Base-by-base conservation (phyloP, 2,113 vertebrate species). In the Elephantulus edwardii region DNA sequence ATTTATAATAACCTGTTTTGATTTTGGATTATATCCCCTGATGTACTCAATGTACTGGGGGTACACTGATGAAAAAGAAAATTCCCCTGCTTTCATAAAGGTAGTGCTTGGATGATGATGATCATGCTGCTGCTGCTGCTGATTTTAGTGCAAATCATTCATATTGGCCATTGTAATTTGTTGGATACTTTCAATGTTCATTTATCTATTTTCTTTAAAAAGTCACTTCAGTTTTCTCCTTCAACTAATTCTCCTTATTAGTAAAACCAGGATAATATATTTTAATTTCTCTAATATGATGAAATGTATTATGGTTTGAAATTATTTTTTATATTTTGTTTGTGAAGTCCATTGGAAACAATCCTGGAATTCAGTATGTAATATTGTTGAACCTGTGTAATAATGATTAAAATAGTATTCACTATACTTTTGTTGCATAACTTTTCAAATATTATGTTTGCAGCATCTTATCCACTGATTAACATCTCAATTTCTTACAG, bases 121-220 rank as follows among this genome's bases (percentile, higher is more conserved):
- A n/a, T n/a, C n/a, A n/a, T n/a, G n/a, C n/a, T n/a, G n/a, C n/a
- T n/a, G n/a, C n/a, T n/a, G n/a, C n/a, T n/a, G n/a, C n/a, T n/a
- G n/a, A 80, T 91, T 83, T 89, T 76, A 35, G 16, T 54, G 64
- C 26, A 77, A 60, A 71, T 16, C 7, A 14, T 71, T 60, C 1
- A 19, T 88, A 44, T 74, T 26, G 3, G 19, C 16, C 30, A 83
- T 3, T 17, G 68, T 60, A 17, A 70, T 9, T 71, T 88, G 74
- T 33, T 11, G 86, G 10, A 46, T 56, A 50, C 2, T 70, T 85
- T 44, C 88, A 8, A 3, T 86, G 5, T 48, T 91, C 30, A 46
- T 44, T 20, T 6, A 54, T 88, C 64, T 84, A 3, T 77, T 54
- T 89, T 58, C 40, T 79, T 80, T 83, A 16, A 77, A 90, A 86